Percentiles rank a stretch among this genome's conserved stretches.
Evolutionary conservation across 2,888 invertebrate genomes (phyloP).

Genomic region (Trissolcus brochymenae): DNA sequence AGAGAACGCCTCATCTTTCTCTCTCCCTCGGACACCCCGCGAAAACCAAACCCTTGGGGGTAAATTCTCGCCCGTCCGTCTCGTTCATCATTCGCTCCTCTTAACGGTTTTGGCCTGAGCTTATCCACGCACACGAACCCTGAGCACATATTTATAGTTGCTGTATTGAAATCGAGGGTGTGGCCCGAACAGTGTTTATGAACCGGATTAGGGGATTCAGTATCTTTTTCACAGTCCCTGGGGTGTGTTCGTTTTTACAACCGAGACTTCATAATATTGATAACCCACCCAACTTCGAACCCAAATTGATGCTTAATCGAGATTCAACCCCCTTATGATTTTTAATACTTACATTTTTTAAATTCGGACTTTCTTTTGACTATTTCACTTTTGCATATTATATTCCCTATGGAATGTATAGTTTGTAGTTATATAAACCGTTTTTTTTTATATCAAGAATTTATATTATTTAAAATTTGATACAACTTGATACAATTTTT

Average conservation of each 20-base stretch:
- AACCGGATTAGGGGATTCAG: conserved; percentile 70
- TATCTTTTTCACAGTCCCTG: conserved; percentile 45
- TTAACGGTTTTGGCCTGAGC: conserved; percentile 23
- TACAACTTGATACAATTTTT: too few species aligned
- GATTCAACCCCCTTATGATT: conserved; percentile 17
- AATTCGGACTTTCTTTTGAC: too few species aligned
- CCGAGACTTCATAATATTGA: conserved; percentile 45
- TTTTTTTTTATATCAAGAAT: too few species aligned
- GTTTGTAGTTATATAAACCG: too few species aligned
- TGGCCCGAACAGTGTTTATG: conserved; percentile 69
- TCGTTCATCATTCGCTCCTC: conserved; percentile 41
- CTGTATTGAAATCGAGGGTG: conserved; percentile 65
- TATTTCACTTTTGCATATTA: too few species aligned
- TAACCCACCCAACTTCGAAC: conserved; percentile 21
- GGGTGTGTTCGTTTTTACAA: conserved; percentile 40
- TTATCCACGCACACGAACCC: conserved; percentile 9
- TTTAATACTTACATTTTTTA: neutral
- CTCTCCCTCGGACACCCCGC: conserved; percentile 38
- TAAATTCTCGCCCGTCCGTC: conserved; percentile 44
- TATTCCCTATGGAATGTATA: too few species aligned
- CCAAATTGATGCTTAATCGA: conserved; percentile 15
- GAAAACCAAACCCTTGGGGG: conserved; percentile 45
- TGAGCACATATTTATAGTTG: neutral
- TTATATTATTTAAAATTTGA: too few species aligned
- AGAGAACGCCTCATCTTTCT: neutral